Conservation (phyloP, 2,888 invertebrate genomes). For the Ophion obscuratus region DNA sequence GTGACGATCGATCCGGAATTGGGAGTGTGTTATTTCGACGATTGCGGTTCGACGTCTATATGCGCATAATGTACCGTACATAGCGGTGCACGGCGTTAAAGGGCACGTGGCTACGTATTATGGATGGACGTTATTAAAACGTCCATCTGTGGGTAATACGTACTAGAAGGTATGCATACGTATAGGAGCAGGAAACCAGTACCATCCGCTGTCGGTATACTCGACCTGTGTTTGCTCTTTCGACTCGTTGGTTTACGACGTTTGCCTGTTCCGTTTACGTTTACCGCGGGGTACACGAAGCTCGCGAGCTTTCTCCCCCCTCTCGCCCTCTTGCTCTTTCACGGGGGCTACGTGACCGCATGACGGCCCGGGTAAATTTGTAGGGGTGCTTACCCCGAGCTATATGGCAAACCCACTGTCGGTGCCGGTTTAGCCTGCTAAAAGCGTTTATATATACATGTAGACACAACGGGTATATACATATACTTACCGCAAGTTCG, state of each 20-base stretch:
- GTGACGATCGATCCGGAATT: neutral
- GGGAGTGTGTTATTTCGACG: constrained; percentile 28
- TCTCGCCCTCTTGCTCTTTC: constrained; percentile 22
- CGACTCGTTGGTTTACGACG: constrained; percentile 67
- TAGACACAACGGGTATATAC: constrained; percentile 18
- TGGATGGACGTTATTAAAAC: constrained; percentile 51
- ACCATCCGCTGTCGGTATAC: constrained; percentile 52
- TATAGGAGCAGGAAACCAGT: constrained; percentile 23
- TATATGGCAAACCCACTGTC: constrained; percentile 66
- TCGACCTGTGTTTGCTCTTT: constrained; percentile 66
- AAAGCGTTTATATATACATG: constrained; percentile 32
- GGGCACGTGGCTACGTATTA: constrained; percentile 45
- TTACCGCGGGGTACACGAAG: constrained; percentile 61
- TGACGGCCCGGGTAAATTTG: constrained; percentile 67
- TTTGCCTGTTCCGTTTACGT: constrained; percentile 66
- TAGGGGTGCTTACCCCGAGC: constrained; percentile 65
- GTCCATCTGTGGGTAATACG: constrained; percentile 3
- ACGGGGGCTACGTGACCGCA: constrained; percentile 63
- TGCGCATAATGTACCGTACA: constrained; percentile 38
- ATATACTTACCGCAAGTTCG: constrained; percentile 64
- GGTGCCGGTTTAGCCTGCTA: constrained; percentile 60
- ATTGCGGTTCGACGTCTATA: constrained; percentile 32
- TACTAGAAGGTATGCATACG: constrained; percentile 52
- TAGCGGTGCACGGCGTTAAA: neutral
- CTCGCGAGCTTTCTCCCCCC: constrained; percentile 48